These are phyloP conservation scores for Amazona vittata DNA, from an alignment of 2,113 vertebrate genomes.

Conservation along the genomic window DNA sequence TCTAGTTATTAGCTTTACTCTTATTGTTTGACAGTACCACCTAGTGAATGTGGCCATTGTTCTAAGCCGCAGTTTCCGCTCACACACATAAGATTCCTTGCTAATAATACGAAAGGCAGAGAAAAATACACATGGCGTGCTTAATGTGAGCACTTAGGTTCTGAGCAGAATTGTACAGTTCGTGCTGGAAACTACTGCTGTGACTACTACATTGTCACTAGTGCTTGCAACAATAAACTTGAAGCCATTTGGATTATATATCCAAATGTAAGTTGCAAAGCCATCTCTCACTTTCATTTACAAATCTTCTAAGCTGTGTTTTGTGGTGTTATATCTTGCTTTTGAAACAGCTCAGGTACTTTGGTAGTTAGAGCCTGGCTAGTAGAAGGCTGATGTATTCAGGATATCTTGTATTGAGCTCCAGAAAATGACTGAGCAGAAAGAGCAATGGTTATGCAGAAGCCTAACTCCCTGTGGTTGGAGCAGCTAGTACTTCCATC, in stretches of 20 bases:
- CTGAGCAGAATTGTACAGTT: neutral
- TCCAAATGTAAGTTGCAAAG: neutral
- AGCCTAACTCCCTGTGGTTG: neutral
- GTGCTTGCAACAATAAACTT: neutral
- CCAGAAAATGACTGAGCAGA: neutral
- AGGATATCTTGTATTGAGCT: neutral
- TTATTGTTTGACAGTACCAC: constrained; percentile 27
- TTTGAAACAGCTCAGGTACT: neutral
- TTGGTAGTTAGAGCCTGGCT: neutral
- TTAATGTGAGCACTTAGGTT: neutral
- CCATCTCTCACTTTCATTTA: neutral
- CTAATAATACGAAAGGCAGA: neutral
- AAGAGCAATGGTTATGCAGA: neutral
- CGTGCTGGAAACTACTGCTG: neutral
- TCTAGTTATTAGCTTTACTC: neutral
- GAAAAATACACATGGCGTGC: neutral
- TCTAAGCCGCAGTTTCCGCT: neutral
- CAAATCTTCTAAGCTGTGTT: neutral
- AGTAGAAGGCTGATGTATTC: neutral
- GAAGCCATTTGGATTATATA: neutral
- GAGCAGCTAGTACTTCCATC: neutral
- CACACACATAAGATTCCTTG: rapidly evolving
- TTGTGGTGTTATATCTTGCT: neutral
- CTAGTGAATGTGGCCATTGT: neutral
- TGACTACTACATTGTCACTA: neutral